Evolutionary conservation across 2,113 vertebrate genomes (phyloP).

Genomic region (Kryptolebias marmoratus): DNA sequence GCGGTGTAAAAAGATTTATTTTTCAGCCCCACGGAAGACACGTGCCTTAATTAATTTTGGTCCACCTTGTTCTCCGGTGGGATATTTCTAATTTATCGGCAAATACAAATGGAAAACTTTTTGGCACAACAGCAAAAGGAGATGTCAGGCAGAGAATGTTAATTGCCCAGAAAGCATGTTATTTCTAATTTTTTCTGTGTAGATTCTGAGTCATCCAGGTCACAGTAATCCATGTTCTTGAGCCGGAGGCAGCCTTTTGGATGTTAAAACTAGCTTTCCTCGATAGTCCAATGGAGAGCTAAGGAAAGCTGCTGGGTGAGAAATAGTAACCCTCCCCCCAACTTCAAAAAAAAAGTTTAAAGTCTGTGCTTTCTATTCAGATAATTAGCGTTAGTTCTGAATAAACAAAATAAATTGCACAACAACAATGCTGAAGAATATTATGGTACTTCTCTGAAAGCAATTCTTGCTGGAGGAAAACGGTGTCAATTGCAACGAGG

Average conservation of each 20-base stretch:
- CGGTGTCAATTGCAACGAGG: slow-evolving; percentile 8
- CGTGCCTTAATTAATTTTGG: slow-evolving; percentile 20
- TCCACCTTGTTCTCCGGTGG: neutral
- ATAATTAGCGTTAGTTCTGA: neutral
- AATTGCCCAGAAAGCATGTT: slow-evolving; percentile 5
- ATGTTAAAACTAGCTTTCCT: slow-evolving; percentile 5
- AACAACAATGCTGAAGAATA: slow-evolving; percentile 4
- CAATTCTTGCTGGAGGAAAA: slow-evolving; percentile 2
- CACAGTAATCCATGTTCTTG: neutral
- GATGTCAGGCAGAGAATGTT: slow-evolving; percentile 10
- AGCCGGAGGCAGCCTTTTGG: neutral
- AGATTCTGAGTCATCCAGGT: slow-evolving; percentile 8
- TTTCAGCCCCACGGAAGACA: slow-evolving; percentile 15
- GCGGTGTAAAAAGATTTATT: neutral
- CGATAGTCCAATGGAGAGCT: neutral
- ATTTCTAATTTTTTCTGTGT: slow-evolving; percentile 13
- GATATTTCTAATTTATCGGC: slow-evolving; percentile 28
- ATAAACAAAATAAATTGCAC: neutral
- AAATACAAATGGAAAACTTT: slow-evolving; percentile 1
- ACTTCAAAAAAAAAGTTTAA: neutral
- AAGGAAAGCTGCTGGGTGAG: neutral
- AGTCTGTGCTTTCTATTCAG: neutral
- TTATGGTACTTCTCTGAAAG: slow-evolving; percentile 1
- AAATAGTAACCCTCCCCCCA: neutral
- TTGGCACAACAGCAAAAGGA: slow-evolving; percentile 21